Evolutionary conservation across 2,113 vertebrate species (phyloP).

Genomic region (Ctenomys sociabilis): DNA sequence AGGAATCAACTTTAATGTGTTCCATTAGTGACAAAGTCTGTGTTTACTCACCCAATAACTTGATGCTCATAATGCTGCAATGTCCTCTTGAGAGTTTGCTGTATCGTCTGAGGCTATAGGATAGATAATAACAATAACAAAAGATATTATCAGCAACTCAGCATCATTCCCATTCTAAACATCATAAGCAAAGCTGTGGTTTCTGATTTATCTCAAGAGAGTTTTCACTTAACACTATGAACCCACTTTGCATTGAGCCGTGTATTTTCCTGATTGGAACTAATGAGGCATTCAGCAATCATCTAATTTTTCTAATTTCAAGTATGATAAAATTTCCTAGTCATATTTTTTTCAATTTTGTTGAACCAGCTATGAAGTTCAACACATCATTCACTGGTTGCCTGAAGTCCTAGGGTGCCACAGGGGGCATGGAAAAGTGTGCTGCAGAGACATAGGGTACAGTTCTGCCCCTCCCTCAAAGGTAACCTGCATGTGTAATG

Average conservation of each 20-base stretch:
- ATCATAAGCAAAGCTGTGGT: neutral
- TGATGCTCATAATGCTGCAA: conserved; percentile 94
- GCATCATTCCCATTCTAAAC: conserved; percentile 21
- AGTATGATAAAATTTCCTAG: conserved; percentile 60
- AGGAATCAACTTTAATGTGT: conserved; percentile 56
- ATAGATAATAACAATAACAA: conserved; percentile 81
- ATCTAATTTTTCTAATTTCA: conserved; percentile 60
- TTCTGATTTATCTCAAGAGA: conserved; percentile 55
- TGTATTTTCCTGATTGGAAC: neutral
- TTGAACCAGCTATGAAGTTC: neutral
- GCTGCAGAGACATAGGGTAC: neutral
- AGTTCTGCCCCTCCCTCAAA: neutral
- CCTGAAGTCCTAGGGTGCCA: neutral
- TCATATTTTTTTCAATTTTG: conserved; percentile 48
- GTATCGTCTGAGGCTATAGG: conserved; percentile 94
- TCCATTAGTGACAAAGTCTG: conserved; percentile 36
- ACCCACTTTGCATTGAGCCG: conserved; percentile 61
- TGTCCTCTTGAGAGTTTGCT: conserved; percentile 95
- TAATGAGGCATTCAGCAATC: conserved; percentile 61
- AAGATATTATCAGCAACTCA: conserved; percentile 74
- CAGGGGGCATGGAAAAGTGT: accelerated
- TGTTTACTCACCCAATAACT: conserved; percentile 92
- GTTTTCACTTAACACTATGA: conserved; percentile 66
- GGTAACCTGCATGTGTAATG: neutral
- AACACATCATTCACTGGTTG: neutral